A percentile compares a stretch with the other conserved stretches of the same genome.
Conservation (phyloP, 2,113 vertebrate genomes). For the Xenopus borealis region DNA sequence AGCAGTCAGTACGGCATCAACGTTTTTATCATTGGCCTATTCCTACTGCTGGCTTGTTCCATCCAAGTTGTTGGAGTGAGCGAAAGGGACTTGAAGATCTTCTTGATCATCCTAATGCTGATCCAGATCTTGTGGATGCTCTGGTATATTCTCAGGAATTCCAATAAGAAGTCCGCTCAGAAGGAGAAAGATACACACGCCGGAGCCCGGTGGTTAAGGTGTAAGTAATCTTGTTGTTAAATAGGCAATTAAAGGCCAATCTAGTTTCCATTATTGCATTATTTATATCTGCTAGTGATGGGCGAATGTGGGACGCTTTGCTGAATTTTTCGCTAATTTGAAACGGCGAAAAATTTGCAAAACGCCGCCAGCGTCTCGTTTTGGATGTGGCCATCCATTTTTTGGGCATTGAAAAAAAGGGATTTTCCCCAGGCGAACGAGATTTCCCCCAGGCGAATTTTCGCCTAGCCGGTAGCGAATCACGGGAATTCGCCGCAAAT, state of each 20-base stretch:
- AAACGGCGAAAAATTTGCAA: too few species aligned
- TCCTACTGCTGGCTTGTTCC: constrained; percentile 68
- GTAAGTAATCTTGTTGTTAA: constrained; percentile 48
- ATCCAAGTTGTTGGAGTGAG: constrained; percentile 53
- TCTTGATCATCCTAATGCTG: constrained; percentile 69
- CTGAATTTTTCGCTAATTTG: too few species aligned
- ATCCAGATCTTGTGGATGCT: constrained; percentile 76
- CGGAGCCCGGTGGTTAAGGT: constrained; percentile 72
- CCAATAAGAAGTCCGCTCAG: constrained; percentile 51
- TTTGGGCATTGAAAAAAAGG: too few species aligned
- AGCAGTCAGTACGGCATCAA: constrained; percentile 77
- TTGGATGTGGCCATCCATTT: too few species aligned
- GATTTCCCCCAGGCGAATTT: too few species aligned
- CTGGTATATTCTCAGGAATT: constrained; percentile 67
- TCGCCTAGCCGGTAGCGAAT: too few species aligned
- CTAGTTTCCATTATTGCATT: not conserved
- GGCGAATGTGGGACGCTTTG: too few species aligned
- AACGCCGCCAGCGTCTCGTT: too few species aligned
- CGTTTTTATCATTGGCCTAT: constrained; percentile 66
- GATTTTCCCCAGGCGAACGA: too few species aligned
- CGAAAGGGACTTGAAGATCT: constrained; percentile 65
- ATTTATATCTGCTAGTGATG: not conserved
- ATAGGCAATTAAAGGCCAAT: too few species aligned
- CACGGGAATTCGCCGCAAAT: too few species aligned
- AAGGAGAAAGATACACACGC: constrained; percentile 71